These are phyloP conservation scores for Neodiprion virginianus DNA, from an alignment of 1,140 invertebrate genomes.

Conservation along the genomic window DNA sequence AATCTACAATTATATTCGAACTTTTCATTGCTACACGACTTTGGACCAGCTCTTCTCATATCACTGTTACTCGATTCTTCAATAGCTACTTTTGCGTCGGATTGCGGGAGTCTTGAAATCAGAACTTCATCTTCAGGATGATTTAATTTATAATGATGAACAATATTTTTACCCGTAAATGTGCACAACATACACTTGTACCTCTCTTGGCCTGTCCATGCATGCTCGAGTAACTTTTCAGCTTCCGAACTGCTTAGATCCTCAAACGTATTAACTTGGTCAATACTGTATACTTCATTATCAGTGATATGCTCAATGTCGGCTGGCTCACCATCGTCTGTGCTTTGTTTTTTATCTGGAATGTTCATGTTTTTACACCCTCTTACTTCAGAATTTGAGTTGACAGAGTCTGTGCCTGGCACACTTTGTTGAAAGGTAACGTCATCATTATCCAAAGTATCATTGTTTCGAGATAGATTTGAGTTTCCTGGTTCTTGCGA, in stretches of 20 bases:
- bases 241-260: neutral
- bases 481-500: neutral
- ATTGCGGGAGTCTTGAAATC: conserved; percentile 65
- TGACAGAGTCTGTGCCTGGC: neutral
- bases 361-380: neutral
- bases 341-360: neutral
- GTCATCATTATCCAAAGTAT: neutral
- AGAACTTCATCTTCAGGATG: conserved; percentile 72
- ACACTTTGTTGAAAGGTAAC: neutral
- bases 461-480: neutral
- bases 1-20: conserved; percentile 60
- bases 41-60: conserved; percentile 23
- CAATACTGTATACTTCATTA: neutral
- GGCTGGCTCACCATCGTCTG: neutral
- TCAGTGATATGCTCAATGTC: neutral
- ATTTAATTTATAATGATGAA: conserved; percentile 68
- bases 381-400: neutral
- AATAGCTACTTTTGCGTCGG: conserved; percentile 60
- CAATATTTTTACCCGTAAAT: conserved; percentile 68
- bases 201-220: conserved; percentile 43
- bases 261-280: neutral
- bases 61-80: conserved; percentile 43
- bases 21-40: conserved; percentile 46
- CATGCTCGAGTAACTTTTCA: conserved; percentile 42
- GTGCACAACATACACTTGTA: conserved; percentile 67